Evolutionary conservation across 2,888 invertebrate species (phyloP), one percentile per base, ranked within the genome.

Genomic region (Sarcophaga caerulescens): DNA sequence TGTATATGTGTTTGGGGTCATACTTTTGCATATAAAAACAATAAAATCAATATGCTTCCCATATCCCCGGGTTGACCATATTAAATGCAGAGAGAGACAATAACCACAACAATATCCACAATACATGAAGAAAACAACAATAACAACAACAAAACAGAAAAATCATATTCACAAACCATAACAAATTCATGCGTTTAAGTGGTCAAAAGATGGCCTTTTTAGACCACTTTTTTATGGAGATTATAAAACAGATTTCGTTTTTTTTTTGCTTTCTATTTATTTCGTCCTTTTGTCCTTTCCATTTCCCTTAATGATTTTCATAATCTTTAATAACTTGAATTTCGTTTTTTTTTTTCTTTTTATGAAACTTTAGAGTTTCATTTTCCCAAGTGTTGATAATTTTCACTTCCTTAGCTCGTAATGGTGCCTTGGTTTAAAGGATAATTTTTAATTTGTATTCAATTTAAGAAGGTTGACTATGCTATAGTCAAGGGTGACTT

Each of bases 1-100:
- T 44, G n/a, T 3, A 52, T n/a, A 17, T 10, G 8, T 35, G 47
- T 60, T 21, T 17, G 17, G 12, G n/a, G 1, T 2, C 47, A 44
- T 77, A 47, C 70, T 84, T 92, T 92, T 92, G 92, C 92, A 93
- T 93, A 93, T 91, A 89, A 91, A 92, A 92, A 89, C 90, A 92
- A 92, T 93, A 92, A 93, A 93, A 92, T 90, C 90, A 92, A 92
- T 90, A 92, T 92, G 92, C 89, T 89, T 88, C 88, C 60, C 57
- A 75, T 66, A 57, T 75, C 57, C 68, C 35, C 10, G 2, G 68
- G 14, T 76, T 62, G 85, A 79, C 79, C 84, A 83, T 73, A 75
- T 81, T 70, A 79, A 79, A 76, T 25, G 14, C 69, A 82, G 63
- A 45, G 63, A 45, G 60, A 74, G 17, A 52, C 17, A 52, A 52